Base-by-base conservation (phyloP, 1,140 invertebrate genomes). In the Drosophila prosaltans region DNA sequence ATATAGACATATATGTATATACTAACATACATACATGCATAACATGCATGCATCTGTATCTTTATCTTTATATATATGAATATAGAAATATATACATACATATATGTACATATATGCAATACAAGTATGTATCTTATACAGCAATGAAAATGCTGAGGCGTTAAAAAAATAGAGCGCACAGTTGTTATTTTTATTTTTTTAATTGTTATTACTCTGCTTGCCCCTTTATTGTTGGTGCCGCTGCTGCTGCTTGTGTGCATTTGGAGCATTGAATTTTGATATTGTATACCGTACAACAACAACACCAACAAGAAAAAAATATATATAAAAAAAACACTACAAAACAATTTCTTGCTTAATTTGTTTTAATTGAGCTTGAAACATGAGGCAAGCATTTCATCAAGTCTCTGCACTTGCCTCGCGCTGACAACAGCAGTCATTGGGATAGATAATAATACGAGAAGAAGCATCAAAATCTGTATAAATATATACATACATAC, bases 111-210 rank as follows among this genome's bases (percentile, higher is more conserved):
- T 59, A 40, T 64, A 40, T 62, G 45, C 65, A 45, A 69, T 68
- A 68, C 73, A 57, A 39, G 32, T 51, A 54, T 66, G 65, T 80
- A 75, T 75, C 62, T 65, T 67, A 51, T 65, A 36, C 40, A 54
- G 84, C 78, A 84, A 74, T 77, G 65, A 80, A 86, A 89, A 88
- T 78, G 84, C 84, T 89, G 85, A 89, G 84, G 78, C 84, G 85
- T 89, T 89, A 81, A 84, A 71, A 89, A 90, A 88, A 86, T 86
- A 89, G 84, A 88, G 84, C 83, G 74, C 82, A 83, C 84, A 83
- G 77, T 74, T 88, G 80, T 89, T 86, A 88, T 86, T 88, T 86
- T 83, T 89, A 69, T 64, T 82, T 85, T 79, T 88, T 78, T 88
- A 86, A 86, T 86, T 86, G 80, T 78, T 88, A 86, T 86, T 86